Evolutionary conservation across 2,797 vertebrate species (phyloP).

Genomic region (Pantherophis alleghaniensis): DNA sequence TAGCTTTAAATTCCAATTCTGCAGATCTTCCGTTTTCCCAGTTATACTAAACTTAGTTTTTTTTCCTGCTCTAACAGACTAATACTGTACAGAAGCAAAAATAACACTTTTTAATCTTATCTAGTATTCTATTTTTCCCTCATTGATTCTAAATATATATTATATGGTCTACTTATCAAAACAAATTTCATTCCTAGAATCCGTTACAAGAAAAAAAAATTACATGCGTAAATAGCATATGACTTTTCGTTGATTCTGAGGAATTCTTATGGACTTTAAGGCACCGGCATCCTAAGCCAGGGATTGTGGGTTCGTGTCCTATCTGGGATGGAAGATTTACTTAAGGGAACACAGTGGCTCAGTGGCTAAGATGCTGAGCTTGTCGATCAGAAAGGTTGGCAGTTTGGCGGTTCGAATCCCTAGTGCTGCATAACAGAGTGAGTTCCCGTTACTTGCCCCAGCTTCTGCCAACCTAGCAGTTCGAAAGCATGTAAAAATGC

Average conservation of each 20-base stretch:
- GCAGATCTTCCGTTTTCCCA: slow-evolving; percentile 10
- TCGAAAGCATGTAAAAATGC: too few species aligned
- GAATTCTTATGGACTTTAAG: neutral
- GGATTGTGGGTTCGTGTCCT: too few species aligned
- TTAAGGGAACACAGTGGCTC: too few species aligned
- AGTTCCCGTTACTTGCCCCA: too few species aligned
- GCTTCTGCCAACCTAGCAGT: too few species aligned
- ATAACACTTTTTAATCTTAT: neutral
- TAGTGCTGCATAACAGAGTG: too few species aligned
- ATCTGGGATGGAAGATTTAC: too few species aligned
- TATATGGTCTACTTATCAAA: neutral
- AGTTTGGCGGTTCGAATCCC: too few species aligned
- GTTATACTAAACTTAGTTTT: neutral
- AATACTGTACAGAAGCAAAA: neutral
- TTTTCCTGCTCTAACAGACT: neutral
- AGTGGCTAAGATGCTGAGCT: too few species aligned
- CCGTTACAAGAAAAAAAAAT: neutral
- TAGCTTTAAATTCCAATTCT: slow-evolving; percentile 32
- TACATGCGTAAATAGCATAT: neutral
- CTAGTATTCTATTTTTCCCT: neutral
- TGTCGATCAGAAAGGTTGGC: too few species aligned
- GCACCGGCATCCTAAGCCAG: too few species aligned
- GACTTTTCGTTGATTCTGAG: neutral
- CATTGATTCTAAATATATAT: neutral
- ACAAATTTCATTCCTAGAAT: neutral